Conservation (phyloP, 2,113 vertebrate species). For the Anas platyrhynchos region DNA sequence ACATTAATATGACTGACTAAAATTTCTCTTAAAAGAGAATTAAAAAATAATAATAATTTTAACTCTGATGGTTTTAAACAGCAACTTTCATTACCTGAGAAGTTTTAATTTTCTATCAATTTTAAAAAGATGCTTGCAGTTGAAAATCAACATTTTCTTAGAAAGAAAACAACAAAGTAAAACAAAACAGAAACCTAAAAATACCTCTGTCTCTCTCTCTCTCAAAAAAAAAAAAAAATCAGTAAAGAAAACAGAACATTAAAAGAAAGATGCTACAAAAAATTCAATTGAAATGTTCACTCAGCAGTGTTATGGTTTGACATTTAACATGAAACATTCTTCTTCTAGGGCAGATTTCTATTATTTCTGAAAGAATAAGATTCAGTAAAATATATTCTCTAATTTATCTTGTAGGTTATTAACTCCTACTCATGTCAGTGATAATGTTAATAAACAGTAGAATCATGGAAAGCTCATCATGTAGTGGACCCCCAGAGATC, state of each 20-base stretch:
- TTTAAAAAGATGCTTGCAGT: background rate
- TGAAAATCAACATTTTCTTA: background rate
- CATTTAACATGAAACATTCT: background rate
- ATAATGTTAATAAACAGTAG: background rate
- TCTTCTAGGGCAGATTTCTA: background rate
- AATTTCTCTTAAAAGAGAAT: background rate
- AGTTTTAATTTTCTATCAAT: background rate
- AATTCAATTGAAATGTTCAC: background rate
- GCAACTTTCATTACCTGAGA: background rate
- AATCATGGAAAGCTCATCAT: background rate
- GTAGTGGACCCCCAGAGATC: background rate
- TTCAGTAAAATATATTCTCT: background rate
- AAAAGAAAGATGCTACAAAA: background rate
- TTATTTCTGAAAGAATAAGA: background rate
- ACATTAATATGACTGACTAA: background rate
- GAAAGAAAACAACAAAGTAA: rapidly evolving
- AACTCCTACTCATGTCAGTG: background rate
- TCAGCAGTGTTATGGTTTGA: background rate
- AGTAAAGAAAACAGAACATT: background rate
- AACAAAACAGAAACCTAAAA: background rate
- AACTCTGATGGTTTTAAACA: background rate
- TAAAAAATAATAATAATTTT: background rate
- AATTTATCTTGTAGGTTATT: background rate
- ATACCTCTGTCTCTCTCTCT: no score
- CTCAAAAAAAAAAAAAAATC: background rate